Percentiles rank a stretch among this genome's conserved stretches.
phyloP scores from a whole-genome alignment of 2,888 invertebrate genomes.

The Stenodema calcarata region DNA sequence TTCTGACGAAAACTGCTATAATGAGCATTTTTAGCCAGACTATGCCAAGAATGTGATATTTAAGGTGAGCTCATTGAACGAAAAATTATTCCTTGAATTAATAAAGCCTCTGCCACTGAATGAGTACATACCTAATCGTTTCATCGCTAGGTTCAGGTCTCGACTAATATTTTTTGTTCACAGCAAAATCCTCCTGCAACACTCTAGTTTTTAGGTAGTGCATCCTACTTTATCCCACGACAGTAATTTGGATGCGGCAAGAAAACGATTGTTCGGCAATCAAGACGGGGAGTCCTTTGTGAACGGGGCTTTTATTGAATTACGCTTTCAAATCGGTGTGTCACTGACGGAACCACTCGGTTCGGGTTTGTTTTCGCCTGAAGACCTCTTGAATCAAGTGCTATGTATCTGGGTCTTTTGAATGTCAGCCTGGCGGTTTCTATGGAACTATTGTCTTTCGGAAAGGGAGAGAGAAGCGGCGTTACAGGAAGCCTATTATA shows the following conservation, averaged over 20 bases:
- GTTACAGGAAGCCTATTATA: neutral
- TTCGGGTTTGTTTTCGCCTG: neutral
- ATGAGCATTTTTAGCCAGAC: too few relatives aligned
- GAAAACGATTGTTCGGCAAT: conserved; percentile 10
- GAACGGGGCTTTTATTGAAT: neutral
- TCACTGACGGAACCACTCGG: neutral
- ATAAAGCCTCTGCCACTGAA: too few relatives aligned
- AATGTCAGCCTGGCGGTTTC: neutral
- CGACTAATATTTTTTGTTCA: too few relatives aligned
- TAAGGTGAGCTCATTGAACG: too few relatives aligned
- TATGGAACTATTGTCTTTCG: neutral
- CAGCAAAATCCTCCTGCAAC: neutral
- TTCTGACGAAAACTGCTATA: too few relatives aligned
- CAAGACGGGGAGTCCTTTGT: neutral
- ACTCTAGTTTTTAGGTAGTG: too few relatives aligned
- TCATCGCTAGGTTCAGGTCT: too few relatives aligned
- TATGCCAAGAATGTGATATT: too few relatives aligned
- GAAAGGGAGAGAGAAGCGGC: neutral
- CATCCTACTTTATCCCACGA: neutral
- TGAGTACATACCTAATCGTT: too few relatives aligned
- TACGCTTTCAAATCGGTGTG: neutral
- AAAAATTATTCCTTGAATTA: too few relatives aligned
- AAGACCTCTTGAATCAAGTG: neutral
- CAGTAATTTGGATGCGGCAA: neutral
- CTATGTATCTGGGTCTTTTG: neutral